Conservation (phyloP, 2,888 invertebrate species). For the Dryomyza anilis region DNA sequence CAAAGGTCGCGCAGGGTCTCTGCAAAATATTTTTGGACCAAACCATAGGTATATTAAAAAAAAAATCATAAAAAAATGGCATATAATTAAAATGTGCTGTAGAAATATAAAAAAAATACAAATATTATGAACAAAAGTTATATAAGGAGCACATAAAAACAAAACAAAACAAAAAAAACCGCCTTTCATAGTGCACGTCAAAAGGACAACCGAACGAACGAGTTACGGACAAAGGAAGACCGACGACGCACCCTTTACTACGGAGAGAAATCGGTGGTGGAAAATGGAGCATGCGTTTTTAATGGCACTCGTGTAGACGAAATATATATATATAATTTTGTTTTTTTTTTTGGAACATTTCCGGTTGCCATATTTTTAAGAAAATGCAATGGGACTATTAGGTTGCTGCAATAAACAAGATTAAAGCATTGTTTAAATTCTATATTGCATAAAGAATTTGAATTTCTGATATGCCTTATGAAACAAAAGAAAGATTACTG, state of each 20-base stretch:
- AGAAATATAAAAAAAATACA: background rate
- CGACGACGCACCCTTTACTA: background rate
- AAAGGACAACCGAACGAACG: background rate
- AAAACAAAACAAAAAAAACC: background rate
- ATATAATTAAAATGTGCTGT: slow-evolving; percentile 2
- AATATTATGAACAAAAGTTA: background rate
- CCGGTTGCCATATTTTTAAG: no score
- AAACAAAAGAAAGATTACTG: no score
- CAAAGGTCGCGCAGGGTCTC: background rate
- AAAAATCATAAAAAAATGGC: background rate
- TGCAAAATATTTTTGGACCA: background rate
- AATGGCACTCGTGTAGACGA: no score
- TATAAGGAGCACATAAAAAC: background rate
- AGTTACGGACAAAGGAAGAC: background rate
- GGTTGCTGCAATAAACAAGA: no score
- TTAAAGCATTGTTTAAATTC: no score
- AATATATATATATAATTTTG: no score
- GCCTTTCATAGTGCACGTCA: background rate
- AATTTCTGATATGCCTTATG: no score
- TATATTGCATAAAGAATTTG: no score
- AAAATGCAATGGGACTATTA: no score
- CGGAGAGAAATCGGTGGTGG: background rate
- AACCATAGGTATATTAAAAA: background rate
- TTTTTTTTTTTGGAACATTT: no score
- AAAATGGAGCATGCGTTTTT: no score